Evolutionary conservation across 2,888 invertebrate species (phyloP), one percentile per base, ranked within the genome.

Genomic region (Falcaria lacertinaria): DNA sequence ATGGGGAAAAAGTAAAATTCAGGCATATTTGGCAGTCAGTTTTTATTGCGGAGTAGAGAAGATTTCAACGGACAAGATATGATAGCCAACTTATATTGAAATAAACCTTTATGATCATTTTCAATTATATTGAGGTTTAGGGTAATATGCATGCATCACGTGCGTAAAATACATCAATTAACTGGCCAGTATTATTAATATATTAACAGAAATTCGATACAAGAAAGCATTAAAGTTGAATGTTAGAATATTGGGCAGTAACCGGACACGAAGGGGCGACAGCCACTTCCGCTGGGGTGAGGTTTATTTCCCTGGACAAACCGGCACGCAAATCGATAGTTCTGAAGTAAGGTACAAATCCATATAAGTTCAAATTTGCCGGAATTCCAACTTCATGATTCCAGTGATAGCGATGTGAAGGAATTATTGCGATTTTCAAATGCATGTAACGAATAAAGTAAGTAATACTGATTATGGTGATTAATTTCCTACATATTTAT

Each of bases 211-310:
- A 66, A 65, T 54, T 51, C 46, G 50, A 69, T 64, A 57, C 49
- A 45, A 44, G 32, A 45, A 50, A 33, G 43, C 50, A 55, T 54
- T 52, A 57, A 46, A 45, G 36, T 51, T 51, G 44, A 53, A 49
- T 49, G 35, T 39, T 22, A 15, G 37, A 15, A 22, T 35, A 35
- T 37, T 22, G 22, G 42, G 50, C 47, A 54, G 43, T 47, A 47
- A 60, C 49, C 65, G 70, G 73, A 64, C 73, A 71, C 72, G 73
- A 68, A 65, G 66, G 74, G 67, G 37, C 37, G 37, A 60, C 58
- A 57, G 47, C 47, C 53, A 60, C 67, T 79, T 84, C 83, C 84
- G 82, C 63, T 64, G 72, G 74, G 70, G 68, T 55, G 53, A 49
- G 50, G 58, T 60, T 64, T 60, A 56, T 68, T 69, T 64, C 64